A percentile compares a stretch with the other conserved stretches of the same genome.
These are phyloP conservation scores for Neosilurus hyrtlii DNA, from an alignment of 2,797 vertebrate genomes.

Conservation along the genomic window DNA sequence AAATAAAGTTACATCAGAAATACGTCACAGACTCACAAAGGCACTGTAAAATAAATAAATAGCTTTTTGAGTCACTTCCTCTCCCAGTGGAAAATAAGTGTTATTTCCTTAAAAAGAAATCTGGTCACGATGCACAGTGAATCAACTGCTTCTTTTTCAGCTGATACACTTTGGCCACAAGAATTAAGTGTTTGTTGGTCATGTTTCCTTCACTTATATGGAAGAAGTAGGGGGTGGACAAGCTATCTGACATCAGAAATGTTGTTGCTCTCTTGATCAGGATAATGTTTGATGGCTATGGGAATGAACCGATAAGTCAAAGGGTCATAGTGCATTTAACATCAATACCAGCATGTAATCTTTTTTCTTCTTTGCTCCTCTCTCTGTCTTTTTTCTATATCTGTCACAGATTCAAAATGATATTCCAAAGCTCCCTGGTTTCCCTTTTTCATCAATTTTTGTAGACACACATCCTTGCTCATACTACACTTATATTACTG, in stretches of 20 bases:
- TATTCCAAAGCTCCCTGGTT: background rate
- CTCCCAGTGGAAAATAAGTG: constrained; percentile 41
- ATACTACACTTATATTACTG: background rate
- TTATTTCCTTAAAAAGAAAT: constrained; percentile 44
- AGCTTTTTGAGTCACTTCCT: constrained; percentile 9
- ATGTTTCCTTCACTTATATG: constrained; percentile 55
- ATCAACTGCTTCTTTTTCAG: constrained; percentile 57
- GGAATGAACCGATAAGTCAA: background rate
- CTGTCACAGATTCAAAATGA: background rate
- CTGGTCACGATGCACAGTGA: constrained; percentile 41
- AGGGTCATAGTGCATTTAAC: background rate
- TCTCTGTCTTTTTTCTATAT: constrained; percentile 1
- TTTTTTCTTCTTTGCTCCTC: background rate
- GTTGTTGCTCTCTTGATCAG: constrained; percentile 56
- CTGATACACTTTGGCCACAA: constrained; percentile 49
- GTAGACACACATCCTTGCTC: background rate
- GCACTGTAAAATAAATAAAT: constrained; percentile 9
- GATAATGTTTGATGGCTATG: background rate
- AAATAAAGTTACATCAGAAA: background rate
- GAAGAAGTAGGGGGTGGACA: constrained; percentile 41
- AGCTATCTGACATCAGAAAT: constrained; percentile 54
- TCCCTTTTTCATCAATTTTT: background rate
- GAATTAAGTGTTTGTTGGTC: constrained; percentile 53
- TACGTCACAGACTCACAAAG: background rate
- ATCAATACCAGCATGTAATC: background rate